These are phyloP conservation scores for Rhopilema esculentum DNA, from an alignment of 30 jellyfish, hydroid and myxozoan genomes.

Conservation along the genomic window DNA sequence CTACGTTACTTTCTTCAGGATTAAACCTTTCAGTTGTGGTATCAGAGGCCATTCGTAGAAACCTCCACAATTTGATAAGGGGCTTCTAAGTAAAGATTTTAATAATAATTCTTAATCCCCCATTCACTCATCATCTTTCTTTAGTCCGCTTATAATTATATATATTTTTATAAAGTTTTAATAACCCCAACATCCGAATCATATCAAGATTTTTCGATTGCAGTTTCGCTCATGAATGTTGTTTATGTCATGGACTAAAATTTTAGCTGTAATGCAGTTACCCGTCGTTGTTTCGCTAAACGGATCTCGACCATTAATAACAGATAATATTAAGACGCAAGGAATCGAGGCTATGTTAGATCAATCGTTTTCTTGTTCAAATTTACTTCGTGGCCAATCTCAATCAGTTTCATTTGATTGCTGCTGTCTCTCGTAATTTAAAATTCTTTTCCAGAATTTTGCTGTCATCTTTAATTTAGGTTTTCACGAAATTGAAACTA, in stretches of 20 bases:
- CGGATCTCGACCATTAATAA: constrained; percentile 37
- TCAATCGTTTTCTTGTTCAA: constrained; percentile 15
- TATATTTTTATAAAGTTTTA: background rate
- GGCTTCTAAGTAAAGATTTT: background rate
- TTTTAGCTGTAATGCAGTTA: constrained; percentile 27
- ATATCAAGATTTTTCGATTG: background rate
- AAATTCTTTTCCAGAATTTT: constrained; percentile 3
- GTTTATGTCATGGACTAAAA: background rate
- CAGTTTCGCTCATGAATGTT: background rate
- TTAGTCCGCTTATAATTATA: background rate
- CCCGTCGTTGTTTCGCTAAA: constrained; percentile 14
- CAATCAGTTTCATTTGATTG: background rate
- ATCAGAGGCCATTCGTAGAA: background rate
- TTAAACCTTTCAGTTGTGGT: background rate
- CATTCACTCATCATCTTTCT: background rate
- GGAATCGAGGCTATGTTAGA: background rate
- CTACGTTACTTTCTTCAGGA: background rate
- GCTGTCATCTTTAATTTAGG: constrained; percentile 2
- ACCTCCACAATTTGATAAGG: background rate
- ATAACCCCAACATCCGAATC: background rate
- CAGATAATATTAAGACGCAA: constrained; percentile 20
- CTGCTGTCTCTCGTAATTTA: constrained; percentile 13
- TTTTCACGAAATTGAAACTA: background rate
- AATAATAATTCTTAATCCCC: background rate
- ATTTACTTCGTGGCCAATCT: constrained; percentile 1